Evolutionary conservation across 2,113 vertebrate species (phyloP).

Genomic region (Daphoenositta chrysoptera): DNA sequence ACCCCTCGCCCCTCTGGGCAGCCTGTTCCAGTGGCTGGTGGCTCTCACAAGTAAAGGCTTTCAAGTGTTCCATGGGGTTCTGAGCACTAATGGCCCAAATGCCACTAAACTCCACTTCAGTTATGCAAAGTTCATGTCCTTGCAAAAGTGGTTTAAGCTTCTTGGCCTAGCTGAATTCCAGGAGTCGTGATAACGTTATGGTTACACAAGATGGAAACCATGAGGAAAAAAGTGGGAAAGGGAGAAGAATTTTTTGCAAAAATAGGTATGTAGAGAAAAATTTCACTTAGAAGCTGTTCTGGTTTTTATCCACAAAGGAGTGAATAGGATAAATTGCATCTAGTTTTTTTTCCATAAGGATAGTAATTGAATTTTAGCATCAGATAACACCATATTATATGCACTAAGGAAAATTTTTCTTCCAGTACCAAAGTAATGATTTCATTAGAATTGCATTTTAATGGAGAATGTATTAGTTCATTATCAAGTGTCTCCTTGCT

Average conservation of each 20-base stretch:
- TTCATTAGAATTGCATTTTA: background rate
- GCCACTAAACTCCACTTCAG: background rate
- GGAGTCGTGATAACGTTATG: background rate
- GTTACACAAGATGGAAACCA: background rate
- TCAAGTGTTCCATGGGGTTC: background rate
- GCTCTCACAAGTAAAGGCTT: background rate
- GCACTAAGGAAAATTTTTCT: background rate
- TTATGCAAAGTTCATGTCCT: background rate
- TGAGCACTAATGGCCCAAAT: background rate
- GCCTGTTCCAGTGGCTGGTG: background rate
- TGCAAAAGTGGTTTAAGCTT: background rate
- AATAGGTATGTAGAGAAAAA: background rate
- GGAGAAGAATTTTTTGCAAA: background rate
- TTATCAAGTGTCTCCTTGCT: background rate
- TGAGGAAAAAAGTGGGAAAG: background rate
- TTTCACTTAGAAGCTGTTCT: background rate
- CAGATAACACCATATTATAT: background rate
- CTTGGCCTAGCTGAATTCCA: background rate
- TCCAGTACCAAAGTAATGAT: background rate
- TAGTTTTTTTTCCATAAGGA: background rate
- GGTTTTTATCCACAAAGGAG: background rate
- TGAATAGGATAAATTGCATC: background rate
- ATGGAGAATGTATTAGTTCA: background rate
- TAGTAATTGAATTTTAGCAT: background rate
- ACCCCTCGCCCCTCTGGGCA: background rate